A percentile compares a stretch with the other conserved stretches of the same genome.
These are phyloP conservation scores for Smithornis capensis DNA, from an alignment of 2,113 vertebrate species.

Conservation along the genomic window DNA sequence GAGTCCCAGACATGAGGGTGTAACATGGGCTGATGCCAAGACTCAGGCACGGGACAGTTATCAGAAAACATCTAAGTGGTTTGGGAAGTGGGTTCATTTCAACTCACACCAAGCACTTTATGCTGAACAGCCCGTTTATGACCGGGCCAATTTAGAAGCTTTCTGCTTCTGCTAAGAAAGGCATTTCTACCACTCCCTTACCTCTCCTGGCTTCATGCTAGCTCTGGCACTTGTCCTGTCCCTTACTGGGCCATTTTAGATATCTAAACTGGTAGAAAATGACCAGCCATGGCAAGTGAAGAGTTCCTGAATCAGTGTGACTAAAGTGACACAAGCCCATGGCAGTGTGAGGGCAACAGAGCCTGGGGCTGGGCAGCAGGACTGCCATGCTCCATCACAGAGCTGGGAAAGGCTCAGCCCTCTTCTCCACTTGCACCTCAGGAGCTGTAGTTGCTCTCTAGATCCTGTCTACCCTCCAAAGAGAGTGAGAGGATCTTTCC, in stretches of 20 bases:
- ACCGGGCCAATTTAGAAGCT: background rate
- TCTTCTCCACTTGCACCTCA: background rate
- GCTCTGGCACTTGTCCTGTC: background rate
- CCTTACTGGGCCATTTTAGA: background rate
- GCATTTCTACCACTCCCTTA: background rate
- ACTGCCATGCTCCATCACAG: background rate
- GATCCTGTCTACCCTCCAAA: background rate
- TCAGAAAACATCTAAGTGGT: conserved; percentile 37
- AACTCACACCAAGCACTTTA: background rate
- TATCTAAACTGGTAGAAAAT: background rate
- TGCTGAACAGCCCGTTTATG: background rate
- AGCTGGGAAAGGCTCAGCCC: background rate
- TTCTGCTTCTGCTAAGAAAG: background rate
- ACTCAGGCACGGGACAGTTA: background rate
- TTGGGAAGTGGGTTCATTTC: conserved; percentile 39
- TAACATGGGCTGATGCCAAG: conserved; percentile 28
- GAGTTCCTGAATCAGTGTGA: background rate
- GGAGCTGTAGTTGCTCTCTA: background rate
- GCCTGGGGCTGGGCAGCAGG: background rate
- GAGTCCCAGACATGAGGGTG: conserved; percentile 15
- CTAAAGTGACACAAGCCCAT: background rate
- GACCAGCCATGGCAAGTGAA: background rate
- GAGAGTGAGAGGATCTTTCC: background rate
- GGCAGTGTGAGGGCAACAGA: background rate
- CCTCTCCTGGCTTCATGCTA: background rate